Base-by-base conservation (phyloP, 2,888 invertebrate genomes). In the Germaria angustata region DNA sequence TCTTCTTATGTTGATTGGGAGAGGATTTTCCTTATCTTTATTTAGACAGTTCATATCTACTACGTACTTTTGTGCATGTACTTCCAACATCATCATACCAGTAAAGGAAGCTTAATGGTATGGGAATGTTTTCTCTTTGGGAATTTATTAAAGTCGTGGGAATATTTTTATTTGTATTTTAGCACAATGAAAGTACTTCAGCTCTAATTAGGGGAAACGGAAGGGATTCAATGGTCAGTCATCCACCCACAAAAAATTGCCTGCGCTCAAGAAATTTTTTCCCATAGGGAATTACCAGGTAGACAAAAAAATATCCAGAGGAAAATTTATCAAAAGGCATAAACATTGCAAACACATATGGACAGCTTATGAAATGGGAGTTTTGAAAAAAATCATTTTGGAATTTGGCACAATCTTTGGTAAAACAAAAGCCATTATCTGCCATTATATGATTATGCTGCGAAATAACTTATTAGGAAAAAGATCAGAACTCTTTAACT, bases 181-280 rank as follows among this genome's bases (percentile, higher is more conserved):
- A 84, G 79, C 87, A 87, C 85, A 87, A 87, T 85, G 86, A 88
- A 88, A 88, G 87, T 87, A 87, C 87, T 86, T 84, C 81, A 84
- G 75, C 85, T 86, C 85, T 87, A 88, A 87, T 88, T 87, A 87
- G 87, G 87, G 85, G 85, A 81, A 87, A 86, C 86, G 86, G 87
- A 88, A 88, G 87, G 87, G 87, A 86, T 88, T 88, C 87, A 51
- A 51, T 44, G 65, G 24, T 51, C 46, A 61, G 46, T 53, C 24
- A 66, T 59, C 17, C 39, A 71, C 20, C 75, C 63, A 63, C 53
- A 46, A 34, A 39, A 55, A 41, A 34, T 53, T 61, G 41, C n/a
- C 46, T 68, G 39, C 13, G 28, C 28, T 61, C 61, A n/a, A 28
- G 32, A 51, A 32, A 51, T 7, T 59, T 51, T n/a, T n/a, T n/a